A percentile compares a stretch with the other conserved stretches of the same genome.
Conservation (phyloP, 2,113 vertebrate genomes). For the Poeciliopsis prolifica region DNA sequence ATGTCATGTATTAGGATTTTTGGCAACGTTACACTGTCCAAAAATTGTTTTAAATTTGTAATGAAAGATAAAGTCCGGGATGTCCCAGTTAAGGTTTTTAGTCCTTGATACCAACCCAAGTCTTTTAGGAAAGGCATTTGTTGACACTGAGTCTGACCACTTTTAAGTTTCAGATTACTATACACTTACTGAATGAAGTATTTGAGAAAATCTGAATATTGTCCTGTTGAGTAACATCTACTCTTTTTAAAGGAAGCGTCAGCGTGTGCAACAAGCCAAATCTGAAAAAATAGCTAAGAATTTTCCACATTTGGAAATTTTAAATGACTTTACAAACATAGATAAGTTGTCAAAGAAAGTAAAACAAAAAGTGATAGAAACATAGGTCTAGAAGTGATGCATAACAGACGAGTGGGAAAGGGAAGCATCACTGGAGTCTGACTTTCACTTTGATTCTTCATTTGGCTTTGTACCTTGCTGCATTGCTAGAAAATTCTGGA, state of each 20-base stretch:
- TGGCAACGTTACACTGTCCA: not conserved
- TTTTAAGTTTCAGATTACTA: not conserved
- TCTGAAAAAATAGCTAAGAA: not conserved
- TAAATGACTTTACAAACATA: not conserved
- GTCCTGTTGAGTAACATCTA: not conserved
- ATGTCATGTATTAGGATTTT: not conserved
- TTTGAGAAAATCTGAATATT: not conserved
- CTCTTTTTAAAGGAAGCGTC: not conserved
- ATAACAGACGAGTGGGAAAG: not conserved
- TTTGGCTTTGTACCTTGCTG: not conserved
- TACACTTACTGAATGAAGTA: not conserved
- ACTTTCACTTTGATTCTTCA: constrained; percentile 7
- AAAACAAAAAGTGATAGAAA: not conserved
- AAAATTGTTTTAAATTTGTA: not conserved
- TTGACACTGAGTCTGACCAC: no score
- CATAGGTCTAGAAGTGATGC: not conserved
- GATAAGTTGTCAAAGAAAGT: not conserved
- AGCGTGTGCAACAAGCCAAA: not conserved
- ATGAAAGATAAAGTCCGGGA: not conserved
- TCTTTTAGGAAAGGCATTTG: no score
- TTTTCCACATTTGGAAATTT: not conserved
- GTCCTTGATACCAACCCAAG: no score
- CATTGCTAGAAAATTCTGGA: not conserved
- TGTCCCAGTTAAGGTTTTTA: no score
- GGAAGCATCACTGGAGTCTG: not conserved